Base-by-base conservation (phyloP, 2,113 vertebrate species). In the Sylvietta virens region DNA sequence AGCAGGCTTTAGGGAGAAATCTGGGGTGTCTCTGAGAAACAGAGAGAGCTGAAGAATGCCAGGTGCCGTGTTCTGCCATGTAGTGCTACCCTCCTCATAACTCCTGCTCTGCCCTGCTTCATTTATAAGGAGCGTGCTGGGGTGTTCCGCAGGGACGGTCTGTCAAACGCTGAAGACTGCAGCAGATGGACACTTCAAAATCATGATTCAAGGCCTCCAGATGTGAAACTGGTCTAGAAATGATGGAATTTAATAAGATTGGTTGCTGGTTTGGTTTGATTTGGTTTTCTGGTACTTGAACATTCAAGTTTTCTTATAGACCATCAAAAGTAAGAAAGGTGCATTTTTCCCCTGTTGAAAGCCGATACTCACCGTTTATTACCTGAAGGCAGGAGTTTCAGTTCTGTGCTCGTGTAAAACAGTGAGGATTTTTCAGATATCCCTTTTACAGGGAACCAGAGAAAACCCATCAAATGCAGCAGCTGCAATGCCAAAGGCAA, bases 91-190 rank as follows among this genome's bases (percentile, higher is more conserved):
- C 53, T 91, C 23, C 42, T 39, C 9, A 1, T 28, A 58, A 16
- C 42, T 57, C 42, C 48, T 30, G 50, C 50, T 57, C 77, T 83
- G 62, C 67, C 33, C 61, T 45, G 12, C 62, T 80, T 57, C 39
- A 0, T 47, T 44, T 26, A 1, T 8, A 26, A 45, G 66, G 65
- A 51, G 44, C 0, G 0, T n/a, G 51, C 40, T 28, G 3, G 22
- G 40, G 20, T 28, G 48, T 81, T 94, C 9, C 73, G 37, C 47
- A 44, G 61, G 44, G 54, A 28, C 28, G 15, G 10, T 20, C 60
- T 80, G 53, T 54, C 4, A 4, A 33, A 53, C 15, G 28, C n/a
- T 37, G 53, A 42, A 16, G 33, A 10, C 16, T 64, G 22, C 39
- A 54, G 69, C 72, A 60, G 33, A n/a, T 44, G 48, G 35, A 16